Base-by-base conservation (phyloP, 2,888 invertebrate species). In the Theretra japonica region DNA sequence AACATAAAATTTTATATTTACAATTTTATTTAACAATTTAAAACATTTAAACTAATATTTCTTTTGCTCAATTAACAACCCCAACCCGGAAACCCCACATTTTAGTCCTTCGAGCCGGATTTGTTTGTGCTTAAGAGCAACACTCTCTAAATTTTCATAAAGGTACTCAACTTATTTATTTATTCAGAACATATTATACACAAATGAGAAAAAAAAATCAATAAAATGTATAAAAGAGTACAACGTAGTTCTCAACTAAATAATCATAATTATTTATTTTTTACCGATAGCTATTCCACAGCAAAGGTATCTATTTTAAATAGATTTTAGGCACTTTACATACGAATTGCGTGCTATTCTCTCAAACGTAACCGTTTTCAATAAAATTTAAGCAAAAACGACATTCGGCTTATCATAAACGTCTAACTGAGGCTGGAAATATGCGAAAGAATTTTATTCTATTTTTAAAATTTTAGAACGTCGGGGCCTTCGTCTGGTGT, bases 341-440 rank as follows among this genome's bases (percentile, higher is more conserved):
- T 58, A 25, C 17, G 25, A 58, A 58, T 65, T 17, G 15, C 4
- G 11, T 8, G 48, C 41, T 65, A 65, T 41, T 60, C 65, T 15
- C 17, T 41, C 25, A 60, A 60, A n/a, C 59, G 8, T 30, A 53
- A 17, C 59, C 28, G 6, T 28, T 30, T 30, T 30, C 17, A 60
- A 60, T 60, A 30, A 28, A 30, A 60, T 60, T 60, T 60, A 60
- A 60, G 19, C 59, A 60, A 28, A 60, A 60, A 60, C 28, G 19
- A 60, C n/a, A 30, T 30, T 30, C 28, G 28, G 19, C 59, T 30
- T n/a, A 19, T 60, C 28, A 60, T 60, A 28, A 60, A 60, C 8
- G 30, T n/a, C 19, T 28, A 60, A 60, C 19, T 30, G 30, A 19
- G 19, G 7, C 59, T 19, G 19, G 28, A 60, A 30, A 28, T 60